Base-by-base conservation (phyloP, 2,113 vertebrate species). In the Rhinogobius similis region DNA sequence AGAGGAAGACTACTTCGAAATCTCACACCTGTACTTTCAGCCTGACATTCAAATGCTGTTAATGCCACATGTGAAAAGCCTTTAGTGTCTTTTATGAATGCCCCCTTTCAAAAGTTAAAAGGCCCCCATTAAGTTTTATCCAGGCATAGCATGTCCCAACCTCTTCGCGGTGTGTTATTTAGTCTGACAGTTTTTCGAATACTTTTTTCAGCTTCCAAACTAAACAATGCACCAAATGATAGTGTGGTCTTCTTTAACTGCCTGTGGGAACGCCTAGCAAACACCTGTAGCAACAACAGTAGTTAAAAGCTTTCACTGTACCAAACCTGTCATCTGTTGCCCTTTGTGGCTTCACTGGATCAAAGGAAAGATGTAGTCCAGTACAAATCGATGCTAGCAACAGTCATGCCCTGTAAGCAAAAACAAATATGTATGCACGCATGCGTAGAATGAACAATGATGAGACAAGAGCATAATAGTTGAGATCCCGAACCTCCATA, bases 281-380 rank as follows among this genome's bases (percentile, higher is more conserved):
- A 86, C 87, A 90, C 86, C 82, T 88, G 84, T 75, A 76, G 81
- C 73, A 91, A 85, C 86, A 88, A 91, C 84, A 85, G 71, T 39
- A 62, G 78, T 89, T 86, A 88, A 87, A 87, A 88, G 85, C 88
- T 83, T 86, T 86, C 80, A 62, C 79, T 83, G 79, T 55, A 76
- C 67, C 65, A 66, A 58, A 77, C 80, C 75, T 70, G 73, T 81
- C 81, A 82, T 77, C 72, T 79, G 50, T 81, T 53, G 63, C 52
- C 76, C 67, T 77, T 75, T 62, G 72, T 81, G 82, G 84, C 70
- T 87, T 78, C 73, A 26, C 55, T 21, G 59, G 81, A 88, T 91
- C 87, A 90, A 90, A 91, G 81, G 41, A 68, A 68, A 72, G 65
- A 79, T 82, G 75, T 66, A 59, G 70, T 74, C 75, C 68, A 67